Evolutionary conservation across 2,888 invertebrate species (phyloP).

Genomic region (Cataglyphis livida): DNA sequence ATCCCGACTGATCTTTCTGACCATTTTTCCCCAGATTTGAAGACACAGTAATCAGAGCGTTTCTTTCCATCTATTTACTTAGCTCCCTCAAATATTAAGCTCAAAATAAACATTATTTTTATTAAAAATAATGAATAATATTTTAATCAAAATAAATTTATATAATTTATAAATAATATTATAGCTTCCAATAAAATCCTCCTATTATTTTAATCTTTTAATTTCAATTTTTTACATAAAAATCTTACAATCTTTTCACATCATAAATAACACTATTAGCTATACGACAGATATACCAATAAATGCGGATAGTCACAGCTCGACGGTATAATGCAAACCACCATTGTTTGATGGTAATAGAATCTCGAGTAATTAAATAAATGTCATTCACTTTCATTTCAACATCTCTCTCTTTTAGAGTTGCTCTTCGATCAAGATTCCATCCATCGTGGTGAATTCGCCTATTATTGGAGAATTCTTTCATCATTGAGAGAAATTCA

Average conservation of each 20-base stretch:
- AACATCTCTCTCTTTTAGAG: neutral
- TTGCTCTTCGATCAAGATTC: neutral
- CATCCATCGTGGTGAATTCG: constrained; percentile 11
- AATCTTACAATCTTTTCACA: constrained; percentile 13
- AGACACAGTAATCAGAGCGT: neutral
- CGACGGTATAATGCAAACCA: neutral
- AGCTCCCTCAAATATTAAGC: neutral
- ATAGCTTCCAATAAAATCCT: neutral
- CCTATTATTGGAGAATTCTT: neutral
- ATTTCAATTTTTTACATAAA: neutral
- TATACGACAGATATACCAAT: neutral
- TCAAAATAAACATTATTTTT: neutral
- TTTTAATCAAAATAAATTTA: neutral
- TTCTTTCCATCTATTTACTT: neutral
- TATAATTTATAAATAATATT: neutral
- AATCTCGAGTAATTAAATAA: constrained; percentile 36
- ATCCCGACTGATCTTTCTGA: neutral
- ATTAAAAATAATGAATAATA: neutral
- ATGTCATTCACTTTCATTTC: constrained; percentile 21
- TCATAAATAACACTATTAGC: constrained; percentile 22
- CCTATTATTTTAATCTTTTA: constrained; percentile 1
- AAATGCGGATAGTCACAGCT: constrained; percentile 3
- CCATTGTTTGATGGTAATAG: constrained; percentile 17
- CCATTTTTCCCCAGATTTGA: neutral
- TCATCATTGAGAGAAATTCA: neutral